These are phyloP conservation scores for Zoanthus gigantus DNA, from an alignment of 92 coral and sea anemone genomes.

Conservation along the genomic window DNA sequence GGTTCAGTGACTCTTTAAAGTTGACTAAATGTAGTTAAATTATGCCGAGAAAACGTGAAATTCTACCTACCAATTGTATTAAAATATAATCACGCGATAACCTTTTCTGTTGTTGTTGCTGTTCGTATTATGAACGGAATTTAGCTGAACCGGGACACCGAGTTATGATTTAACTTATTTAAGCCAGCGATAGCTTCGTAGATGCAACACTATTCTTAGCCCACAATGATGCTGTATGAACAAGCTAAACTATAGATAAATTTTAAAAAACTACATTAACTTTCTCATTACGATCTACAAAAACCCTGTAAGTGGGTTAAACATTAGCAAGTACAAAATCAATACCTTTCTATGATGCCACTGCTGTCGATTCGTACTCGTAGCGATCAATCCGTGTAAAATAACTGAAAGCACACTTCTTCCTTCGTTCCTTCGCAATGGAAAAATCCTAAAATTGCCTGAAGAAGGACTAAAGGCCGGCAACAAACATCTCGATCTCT, in stretches of 20 bases:
- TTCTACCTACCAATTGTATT: background rate
- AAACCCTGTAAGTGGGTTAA: background rate
- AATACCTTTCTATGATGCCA: background rate
- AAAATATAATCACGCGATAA: background rate
- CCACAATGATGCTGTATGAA: too few species aligned
- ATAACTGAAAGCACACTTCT: background rate
- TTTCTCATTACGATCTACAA: background rate
- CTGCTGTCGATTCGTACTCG: background rate
- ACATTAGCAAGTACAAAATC: background rate
- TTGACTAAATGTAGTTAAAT: background rate
- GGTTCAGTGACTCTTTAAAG: background rate
- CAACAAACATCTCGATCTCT: conserved; percentile 10
- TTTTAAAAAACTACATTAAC: too few species aligned
- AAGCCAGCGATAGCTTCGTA: background rate
- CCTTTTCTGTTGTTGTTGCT: background rate
- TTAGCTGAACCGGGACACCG: background rate
- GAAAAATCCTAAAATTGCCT: background rate
- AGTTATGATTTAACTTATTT: background rate
- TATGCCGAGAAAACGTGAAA: background rate
- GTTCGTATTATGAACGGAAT: background rate
- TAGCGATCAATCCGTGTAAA: background rate
- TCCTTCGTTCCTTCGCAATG: background rate
- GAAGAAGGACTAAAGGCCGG: background rate
- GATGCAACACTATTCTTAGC: background rate
- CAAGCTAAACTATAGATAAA: too few species aligned